A percentile compares a stretch with the other conserved stretches of the same genome.
These are phyloP conservation scores for Netelia fuscicornis DNA, from an alignment of 2,888 invertebrate genomes.

Conservation along the genomic window DNA sequence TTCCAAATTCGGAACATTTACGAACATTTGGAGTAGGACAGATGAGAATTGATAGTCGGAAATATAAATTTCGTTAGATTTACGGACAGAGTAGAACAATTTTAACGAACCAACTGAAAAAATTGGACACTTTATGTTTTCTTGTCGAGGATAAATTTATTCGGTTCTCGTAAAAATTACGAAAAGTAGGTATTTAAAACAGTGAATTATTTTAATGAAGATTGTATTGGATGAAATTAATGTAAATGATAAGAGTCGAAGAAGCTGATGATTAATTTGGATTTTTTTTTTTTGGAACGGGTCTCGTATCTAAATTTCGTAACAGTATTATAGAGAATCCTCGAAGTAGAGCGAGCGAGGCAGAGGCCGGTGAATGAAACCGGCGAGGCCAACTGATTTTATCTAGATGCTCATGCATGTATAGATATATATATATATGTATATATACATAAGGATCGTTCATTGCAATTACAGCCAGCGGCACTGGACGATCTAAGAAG, in stretches of 20 bases:
- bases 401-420: conserved; percentile 1
- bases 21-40: not conserved
- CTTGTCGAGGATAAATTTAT: conserved; percentile 1
- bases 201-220: not conserved
- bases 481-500: conserved; percentile 92
- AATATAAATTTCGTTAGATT: conserved; percentile 47
- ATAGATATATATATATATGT: not conserved
- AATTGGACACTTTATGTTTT: conserved; percentile 2
- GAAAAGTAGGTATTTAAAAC: not conserved
- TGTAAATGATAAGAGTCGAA: too few species aligned
- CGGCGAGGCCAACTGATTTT: conserved; percentile 36
- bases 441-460: conserved; percentile 38
- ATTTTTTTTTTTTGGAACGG: conserved; percentile 4
- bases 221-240: not conserved
- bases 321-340: conserved; percentile 10
- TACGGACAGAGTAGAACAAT: conserved; percentile 5
- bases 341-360: conserved; percentile 21
- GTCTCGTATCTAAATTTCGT: conserved; percentile 8
- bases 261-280: not conserved
- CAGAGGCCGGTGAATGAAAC: conserved; percentile 58
- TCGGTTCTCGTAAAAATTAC: not conserved
- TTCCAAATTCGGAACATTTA: conserved; percentile 19
- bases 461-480: conserved; percentile 88
- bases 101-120: not conserved
- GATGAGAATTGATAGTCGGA: conserved; percentile 15